Conservation (phyloP, 2,113 vertebrate species). For the Heterochromis multidens region DNA sequence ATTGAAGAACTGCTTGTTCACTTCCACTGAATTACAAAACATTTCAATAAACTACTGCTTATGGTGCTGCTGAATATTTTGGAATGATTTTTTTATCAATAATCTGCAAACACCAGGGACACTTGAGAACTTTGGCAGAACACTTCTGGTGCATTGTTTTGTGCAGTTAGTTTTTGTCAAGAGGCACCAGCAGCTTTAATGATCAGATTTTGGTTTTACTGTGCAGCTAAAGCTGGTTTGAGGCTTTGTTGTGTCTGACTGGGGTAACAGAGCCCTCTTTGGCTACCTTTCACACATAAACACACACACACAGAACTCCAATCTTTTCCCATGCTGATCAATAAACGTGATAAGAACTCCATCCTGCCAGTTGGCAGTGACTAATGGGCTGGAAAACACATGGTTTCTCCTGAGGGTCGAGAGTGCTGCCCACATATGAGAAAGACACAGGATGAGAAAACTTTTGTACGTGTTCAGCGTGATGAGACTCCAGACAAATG, state of each 20-base stretch:
- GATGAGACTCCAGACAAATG: not conserved
- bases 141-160: not conserved
- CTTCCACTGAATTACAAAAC: not conserved
- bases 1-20: not conserved
- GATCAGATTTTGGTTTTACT: not conserved
- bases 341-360: slow-evolving; percentile 41
- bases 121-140: not conserved
- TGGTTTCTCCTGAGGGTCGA: not conserved
- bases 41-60: not conserved
- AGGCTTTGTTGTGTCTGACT: not conserved
- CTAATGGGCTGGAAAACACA: not conserved
- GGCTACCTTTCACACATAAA: not conserved
- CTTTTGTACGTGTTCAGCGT: not conserved
- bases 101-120: not conserved
- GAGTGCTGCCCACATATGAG: not conserved
- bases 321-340: slow-evolving; percentile 31
- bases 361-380: slow-evolving; percentile 34
- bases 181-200: not conserved
- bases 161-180: not conserved
- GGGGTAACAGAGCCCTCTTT: not conserved
- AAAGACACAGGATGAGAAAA: not conserved
- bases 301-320: not conserved
- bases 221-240: not conserved
- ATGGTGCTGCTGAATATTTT: not conserved
- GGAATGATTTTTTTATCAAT: not conserved